Conservation (phyloP, 2,113 vertebrate species). For the Eretmochelys imbricata region DNA sequence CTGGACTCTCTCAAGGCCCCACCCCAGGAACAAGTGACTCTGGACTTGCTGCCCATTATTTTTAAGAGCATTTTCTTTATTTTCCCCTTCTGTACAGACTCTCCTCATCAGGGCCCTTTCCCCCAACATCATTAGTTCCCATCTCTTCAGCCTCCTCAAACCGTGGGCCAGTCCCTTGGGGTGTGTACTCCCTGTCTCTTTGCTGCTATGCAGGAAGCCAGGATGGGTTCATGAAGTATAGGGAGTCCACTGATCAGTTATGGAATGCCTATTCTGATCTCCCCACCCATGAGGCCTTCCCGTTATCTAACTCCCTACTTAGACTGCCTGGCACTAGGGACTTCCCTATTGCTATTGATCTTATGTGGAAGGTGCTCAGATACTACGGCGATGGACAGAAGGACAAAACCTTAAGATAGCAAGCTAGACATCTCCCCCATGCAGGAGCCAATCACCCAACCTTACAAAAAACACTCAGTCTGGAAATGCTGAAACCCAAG, state of each 20-base stretch:
- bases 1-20: neutral
- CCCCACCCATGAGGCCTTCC: neutral
- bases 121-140: neutral
- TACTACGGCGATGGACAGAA: neutral
- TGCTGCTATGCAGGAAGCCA: neutral
- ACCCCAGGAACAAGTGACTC: neutral
- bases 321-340: neutral
- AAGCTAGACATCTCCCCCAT: neutral
- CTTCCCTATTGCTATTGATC: neutral
- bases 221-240: neutral
- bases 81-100: neutral
- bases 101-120: neutral
- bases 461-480: neutral
- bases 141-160: neutral
- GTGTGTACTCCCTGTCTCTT: neutral
- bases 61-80: neutral
- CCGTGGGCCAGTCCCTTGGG: fast-evolving
- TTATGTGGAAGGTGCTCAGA: neutral
- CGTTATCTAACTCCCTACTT: neutral
- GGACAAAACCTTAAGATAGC: neutral
- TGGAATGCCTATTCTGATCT: neutral
- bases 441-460: no score
- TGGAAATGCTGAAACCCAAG: neutral
- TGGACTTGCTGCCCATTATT: fast-evolving
- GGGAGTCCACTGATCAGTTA: fast-evolving